A percentile compares a stretch with the other conserved stretches of the same genome.
Evolutionary conservation across 2,113 vertebrate species (phyloP).

Genomic region (Archocentrus centrarchus): DNA sequence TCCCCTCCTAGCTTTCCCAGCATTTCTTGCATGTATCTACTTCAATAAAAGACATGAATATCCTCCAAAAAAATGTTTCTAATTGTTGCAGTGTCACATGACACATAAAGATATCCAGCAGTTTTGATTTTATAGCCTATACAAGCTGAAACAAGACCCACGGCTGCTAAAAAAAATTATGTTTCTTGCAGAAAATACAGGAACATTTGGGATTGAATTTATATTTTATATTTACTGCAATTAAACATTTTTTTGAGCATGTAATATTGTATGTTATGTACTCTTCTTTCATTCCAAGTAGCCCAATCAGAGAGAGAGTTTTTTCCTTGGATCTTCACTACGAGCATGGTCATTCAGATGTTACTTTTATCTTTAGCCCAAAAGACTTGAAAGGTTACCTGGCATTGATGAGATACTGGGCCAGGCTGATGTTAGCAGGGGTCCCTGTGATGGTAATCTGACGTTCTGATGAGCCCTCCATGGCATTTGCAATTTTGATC

Average conservation of each 20-base stretch:
- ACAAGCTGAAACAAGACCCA: neutral
- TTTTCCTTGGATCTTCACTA: neutral
- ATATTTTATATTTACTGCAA: neutral
- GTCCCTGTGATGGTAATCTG: constrained; percentile 99
- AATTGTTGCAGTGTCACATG: neutral
- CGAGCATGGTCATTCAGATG: neutral
- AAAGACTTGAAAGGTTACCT: constrained; percentile 82
- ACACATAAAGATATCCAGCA: neutral
- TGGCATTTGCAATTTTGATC: constrained; percentile 99
- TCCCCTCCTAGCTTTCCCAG: neutral
- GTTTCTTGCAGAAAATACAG: constrained; percentile 4
- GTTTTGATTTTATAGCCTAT: neutral
- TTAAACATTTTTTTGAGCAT: neutral
- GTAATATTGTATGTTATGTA: constrained; percentile 9
- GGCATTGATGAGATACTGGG: constrained; percentile 99
- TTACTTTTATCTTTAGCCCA: constrained; percentile 11
- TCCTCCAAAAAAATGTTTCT: too few relatives aligned
- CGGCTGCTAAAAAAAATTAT: neutral
- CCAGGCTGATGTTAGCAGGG: constrained; percentile 98
- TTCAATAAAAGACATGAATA: too few relatives aligned
- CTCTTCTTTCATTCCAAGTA: neutral
- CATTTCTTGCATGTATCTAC: neutral
- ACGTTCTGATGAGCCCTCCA: constrained; percentile 96
- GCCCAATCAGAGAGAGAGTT: neutral
- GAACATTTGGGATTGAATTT: neutral